phyloP scores from a whole-genome alignment of 2,888 invertebrate genomes.

The Parochlus steinenii region DNA sequence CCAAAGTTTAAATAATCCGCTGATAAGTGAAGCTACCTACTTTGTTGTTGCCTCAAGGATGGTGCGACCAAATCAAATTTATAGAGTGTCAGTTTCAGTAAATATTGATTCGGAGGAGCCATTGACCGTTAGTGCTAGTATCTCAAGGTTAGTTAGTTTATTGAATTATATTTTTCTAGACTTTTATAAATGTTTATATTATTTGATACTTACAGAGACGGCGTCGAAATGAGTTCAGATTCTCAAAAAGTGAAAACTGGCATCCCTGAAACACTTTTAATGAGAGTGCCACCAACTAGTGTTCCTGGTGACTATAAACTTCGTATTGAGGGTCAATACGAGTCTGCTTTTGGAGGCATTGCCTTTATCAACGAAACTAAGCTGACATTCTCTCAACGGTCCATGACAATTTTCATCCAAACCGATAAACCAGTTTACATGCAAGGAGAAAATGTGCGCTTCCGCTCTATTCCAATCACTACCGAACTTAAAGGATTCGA shows the following conservation, averaged over 20 bases:
- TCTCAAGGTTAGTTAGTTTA: too few species aligned
- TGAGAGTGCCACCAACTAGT: slow-evolving; percentile 76
- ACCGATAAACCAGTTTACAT: slow-evolving; percentile 89
- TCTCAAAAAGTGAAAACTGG: slow-evolving; percentile 67
- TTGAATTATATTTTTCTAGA: too few species aligned
- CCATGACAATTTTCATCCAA: slow-evolving; percentile 91
- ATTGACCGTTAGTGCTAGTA: slow-evolving; percentile 72
- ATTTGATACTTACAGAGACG: too few species aligned
- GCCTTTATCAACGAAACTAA: slow-evolving; percentile 81
- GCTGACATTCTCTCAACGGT: slow-evolving; percentile 69
- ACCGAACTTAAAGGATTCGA: slow-evolving; percentile 83
- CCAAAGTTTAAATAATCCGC: slow-evolving; percentile 4
- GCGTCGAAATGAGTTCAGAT: slow-evolving; percentile 76
- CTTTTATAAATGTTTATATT: too few species aligned
- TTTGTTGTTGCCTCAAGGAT: slow-evolving; percentile 82
- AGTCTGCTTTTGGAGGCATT: slow-evolving; percentile 55
- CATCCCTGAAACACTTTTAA: slow-evolving; percentile 75
- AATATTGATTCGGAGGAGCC: slow-evolving; percentile 54
- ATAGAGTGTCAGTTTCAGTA: slow-evolving; percentile 73
- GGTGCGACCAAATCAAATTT: slow-evolving; percentile 82
- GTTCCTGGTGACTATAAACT: slow-evolving; percentile 70
- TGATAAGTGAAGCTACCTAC: slow-evolving; percentile 40
- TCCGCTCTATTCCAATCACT: slow-evolving; percentile 83
- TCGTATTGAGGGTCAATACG: slow-evolving; percentile 60
- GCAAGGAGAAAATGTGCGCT: slow-evolving; percentile 79